phyloP scores from a whole-genome alignment of 2,113 vertebrate species.

The Chamaea fasciata region DNA sequence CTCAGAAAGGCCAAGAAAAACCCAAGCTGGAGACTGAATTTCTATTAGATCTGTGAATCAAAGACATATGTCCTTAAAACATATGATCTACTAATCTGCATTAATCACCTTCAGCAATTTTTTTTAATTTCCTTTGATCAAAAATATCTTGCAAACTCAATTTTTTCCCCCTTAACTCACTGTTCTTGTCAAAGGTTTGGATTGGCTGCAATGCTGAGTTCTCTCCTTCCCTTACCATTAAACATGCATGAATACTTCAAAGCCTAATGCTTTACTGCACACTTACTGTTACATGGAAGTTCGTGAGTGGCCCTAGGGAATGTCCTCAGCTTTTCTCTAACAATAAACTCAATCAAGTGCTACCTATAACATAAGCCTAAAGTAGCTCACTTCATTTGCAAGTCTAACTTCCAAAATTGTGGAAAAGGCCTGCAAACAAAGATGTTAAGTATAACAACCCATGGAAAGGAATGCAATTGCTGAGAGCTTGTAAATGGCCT shows the following conservation, averaged over 20 bases:
- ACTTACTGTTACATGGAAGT: not conserved
- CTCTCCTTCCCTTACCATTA: not conserved
- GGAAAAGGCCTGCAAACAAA: not conserved
- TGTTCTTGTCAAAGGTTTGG: not conserved
- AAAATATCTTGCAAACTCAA: not conserved
- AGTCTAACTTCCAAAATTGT: slow-evolving; percentile 14
- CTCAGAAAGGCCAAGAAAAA: not conserved
- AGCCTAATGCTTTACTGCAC: not conserved
- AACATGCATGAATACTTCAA: slow-evolving; percentile 40
- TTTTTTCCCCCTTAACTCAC: not conserved
- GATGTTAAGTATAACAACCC: not conserved
- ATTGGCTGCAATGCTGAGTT: not conserved
- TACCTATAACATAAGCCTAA: not conserved
- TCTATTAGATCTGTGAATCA: not conserved
- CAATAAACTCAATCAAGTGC: slow-evolving; percentile 33
- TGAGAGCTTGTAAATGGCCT: not conserved
- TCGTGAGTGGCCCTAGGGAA: slow-evolving; percentile 31
- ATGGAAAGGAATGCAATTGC: not conserved
- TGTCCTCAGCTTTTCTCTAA: slow-evolving; percentile 5
- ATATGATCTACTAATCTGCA: not conserved
- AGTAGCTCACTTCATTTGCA: slow-evolving; percentile 13
- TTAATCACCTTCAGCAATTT: not conserved
- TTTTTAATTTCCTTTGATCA: not conserved
- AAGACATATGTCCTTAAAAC: not conserved
- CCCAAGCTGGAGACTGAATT: not conserved